Evolutionary conservation across 2,113 vertebrate species (phyloP).

Genomic region (Bostrychus sinensis): DNA sequence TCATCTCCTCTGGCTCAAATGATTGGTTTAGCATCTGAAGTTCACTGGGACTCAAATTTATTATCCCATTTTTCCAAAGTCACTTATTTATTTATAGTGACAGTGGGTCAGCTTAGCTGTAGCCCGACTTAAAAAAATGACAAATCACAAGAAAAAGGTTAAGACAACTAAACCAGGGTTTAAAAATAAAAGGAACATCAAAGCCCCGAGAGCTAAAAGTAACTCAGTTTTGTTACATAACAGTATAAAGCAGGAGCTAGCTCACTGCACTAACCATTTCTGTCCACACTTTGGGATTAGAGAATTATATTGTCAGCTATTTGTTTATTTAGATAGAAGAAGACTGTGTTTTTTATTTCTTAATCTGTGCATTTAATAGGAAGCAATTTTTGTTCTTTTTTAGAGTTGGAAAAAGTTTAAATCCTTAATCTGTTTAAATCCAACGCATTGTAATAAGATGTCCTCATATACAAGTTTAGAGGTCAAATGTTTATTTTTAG

Average conservation of each 20-base stretch:
- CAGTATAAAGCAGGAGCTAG: constrained; percentile 28
- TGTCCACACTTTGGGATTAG: constrained; percentile 38
- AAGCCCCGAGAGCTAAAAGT: constrained; percentile 15
- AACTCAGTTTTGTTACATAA: constrained; percentile 35
- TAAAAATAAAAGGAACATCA: constrained; percentile 1
- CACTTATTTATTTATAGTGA: constrained; percentile 17
- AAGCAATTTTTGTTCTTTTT: constrained; percentile 9
- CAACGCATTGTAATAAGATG: neutral
- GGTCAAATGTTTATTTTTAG: neutral
- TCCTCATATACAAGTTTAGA: neutral
- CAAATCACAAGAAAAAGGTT: constrained; percentile 6
- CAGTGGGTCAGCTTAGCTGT: neutral
- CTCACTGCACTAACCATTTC: constrained; percentile 11
- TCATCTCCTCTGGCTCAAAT: constrained; percentile 20
- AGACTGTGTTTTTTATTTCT: constrained; percentile 1
- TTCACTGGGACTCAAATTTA: constrained; percentile 7
- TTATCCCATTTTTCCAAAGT: constrained; percentile 8
- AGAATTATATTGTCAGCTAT: constrained; percentile 15
- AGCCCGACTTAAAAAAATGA: neutral
- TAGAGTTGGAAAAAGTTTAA: neutral
- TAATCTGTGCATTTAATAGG: constrained; percentile 12
- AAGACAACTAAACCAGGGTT: constrained; percentile 20
- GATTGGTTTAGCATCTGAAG: constrained; percentile 22
- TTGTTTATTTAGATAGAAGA: constrained; percentile 2
- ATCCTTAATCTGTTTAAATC: neutral